Percentiles rank a stretch among this genome's conserved stretches.
Conservation (phyloP, 1,140 invertebrate genomes). For the Drosophila guanche region DNA sequence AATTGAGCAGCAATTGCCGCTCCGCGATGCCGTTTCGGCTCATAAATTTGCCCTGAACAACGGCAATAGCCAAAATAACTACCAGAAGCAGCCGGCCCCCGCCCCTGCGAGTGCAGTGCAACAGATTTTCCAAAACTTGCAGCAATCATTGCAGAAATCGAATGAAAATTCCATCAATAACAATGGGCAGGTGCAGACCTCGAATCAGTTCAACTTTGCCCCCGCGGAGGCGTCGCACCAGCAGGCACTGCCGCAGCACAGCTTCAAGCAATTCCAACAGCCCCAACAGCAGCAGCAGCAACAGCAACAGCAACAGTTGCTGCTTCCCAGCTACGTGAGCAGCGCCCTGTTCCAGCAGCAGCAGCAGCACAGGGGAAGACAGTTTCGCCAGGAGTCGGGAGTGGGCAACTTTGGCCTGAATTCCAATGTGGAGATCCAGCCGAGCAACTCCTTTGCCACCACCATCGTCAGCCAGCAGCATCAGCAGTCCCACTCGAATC, state of each 20-base stretch:
- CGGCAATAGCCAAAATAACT: constrained; percentile 59
- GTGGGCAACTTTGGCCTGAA: constrained; percentile 83
- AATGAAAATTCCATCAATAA: constrained; percentile 49
- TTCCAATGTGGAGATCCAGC: constrained; percentile 65
- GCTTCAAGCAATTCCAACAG: constrained; percentile 75
- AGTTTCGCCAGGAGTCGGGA: constrained; percentile 84
- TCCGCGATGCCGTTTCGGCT: constrained; percentile 72
- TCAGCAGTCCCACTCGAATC: constrained; percentile 39
- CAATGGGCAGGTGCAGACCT: constrained; percentile 66
- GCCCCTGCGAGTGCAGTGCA: constrained; percentile 69
- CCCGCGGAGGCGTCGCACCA: constrained; percentile 70
- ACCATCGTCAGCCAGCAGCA: constrained; percentile 68
- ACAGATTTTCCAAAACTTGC: constrained; percentile 80
- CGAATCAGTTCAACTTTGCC: constrained; percentile 76
- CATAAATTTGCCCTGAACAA: constrained; percentile 74
- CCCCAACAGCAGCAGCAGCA: constrained; percentile 52
- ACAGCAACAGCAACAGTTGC: constrained; percentile 59
- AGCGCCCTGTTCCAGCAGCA: constrained; percentile 69
- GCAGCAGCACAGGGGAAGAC: constrained; percentile 74
- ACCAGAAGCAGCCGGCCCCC: constrained; percentile 54
- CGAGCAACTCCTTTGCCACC: constrained; percentile 65
- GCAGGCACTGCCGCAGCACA: constrained; percentile 74
- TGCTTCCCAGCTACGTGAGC: constrained; percentile 68
- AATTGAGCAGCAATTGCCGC: constrained; percentile 80
- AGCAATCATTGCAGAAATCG: constrained; percentile 72